Evolutionary conservation across 2,797 vertebrate genomes (phyloP), one percentile per base, ranked within the genome.

Genomic region (Galaxias olidus): DNA sequence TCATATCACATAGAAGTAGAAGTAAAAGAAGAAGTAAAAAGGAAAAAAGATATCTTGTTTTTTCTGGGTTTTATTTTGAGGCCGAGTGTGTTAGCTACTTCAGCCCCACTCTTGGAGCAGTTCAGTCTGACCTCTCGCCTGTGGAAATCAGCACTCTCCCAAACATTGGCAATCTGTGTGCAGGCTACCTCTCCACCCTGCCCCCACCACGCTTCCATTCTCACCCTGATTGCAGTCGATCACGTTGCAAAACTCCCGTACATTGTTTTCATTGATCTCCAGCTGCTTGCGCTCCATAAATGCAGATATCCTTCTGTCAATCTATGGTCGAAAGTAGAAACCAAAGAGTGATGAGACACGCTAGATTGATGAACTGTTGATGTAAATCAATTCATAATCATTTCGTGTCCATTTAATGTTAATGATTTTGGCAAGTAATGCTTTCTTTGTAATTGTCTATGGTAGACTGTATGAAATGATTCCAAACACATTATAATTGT

Each of bases 171-270:
- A 93, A 90, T 90, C 86, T 87, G 80, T 84, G 87, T 83, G 79
- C 81, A 84, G 85, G 77, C 82, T 56, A 2, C 8, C 10, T 14
- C 58, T 7, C 59, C 51, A 20, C 55, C 42, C 41, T 1, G 4
- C 66, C 63, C 71, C 77, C 82, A 65, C 73, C 83, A 64, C 69
- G 64, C 59, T 66, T 81, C 84, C 76, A 89, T 66, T 84, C 91
- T 97, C 95, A 99, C 98, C 97, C 96, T 97, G 96, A 96, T 99
- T 99, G 96, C 96, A 98, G 94, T 97, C 94, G 94, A 99, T 99
- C 95, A 99, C 96, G 91, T 98, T 98, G 94, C 98, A 99, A 93
- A 98, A 99, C 93, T 99, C 96, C 81, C 96, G 94, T 86, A 99
- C 95, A 84, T 98, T 98, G 93, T 98, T 99, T 96, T 99, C 98